Percentiles rank a stretch among this genome's conserved stretches.
phyloP scores from a whole-genome alignment of 1,140 invertebrate species.

The Nixonia krombeini region DNA sequence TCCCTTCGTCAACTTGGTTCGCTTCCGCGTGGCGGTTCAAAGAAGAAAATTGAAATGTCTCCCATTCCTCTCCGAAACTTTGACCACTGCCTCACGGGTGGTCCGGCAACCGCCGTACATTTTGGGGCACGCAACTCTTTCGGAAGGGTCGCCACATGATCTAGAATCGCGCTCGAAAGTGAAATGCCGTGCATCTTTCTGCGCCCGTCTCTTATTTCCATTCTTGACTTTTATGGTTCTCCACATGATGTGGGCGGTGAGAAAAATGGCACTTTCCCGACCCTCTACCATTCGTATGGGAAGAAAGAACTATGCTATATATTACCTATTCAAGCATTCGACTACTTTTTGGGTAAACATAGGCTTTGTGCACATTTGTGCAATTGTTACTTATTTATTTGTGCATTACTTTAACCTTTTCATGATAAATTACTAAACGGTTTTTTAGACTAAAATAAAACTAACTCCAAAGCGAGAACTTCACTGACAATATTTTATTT shows the following conservation, averaged over 20 bases:
- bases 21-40: constrained; percentile 21
- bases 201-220: neutral
- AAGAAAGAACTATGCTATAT: too few relatives aligned
- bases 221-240: constrained; percentile 4
- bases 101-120: constrained; percentile 11
- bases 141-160: neutral
- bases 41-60: constrained; percentile 35
- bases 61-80: constrained; percentile 15
- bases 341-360: too few relatives aligned
- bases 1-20: constrained; percentile 1
- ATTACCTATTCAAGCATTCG: too few relatives aligned
- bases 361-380: too few relatives aligned
- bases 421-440: too few relatives aligned
- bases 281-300: constrained; percentile 12
- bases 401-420: too few relatives aligned
- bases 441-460: too few relatives aligned
- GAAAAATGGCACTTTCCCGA: constrained; percentile 1
- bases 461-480: too few relatives aligned
- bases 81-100: constrained; percentile 21
- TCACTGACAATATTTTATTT: too few relatives aligned
- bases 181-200: constrained; percentile 3
- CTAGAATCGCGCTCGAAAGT: too few relatives aligned
- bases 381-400: too few relatives aligned
- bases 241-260: neutral
- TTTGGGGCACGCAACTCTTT: constrained; percentile 11